Base-by-base conservation (phyloP, 2,888 invertebrate species). In the Lypha dubia region DNA sequence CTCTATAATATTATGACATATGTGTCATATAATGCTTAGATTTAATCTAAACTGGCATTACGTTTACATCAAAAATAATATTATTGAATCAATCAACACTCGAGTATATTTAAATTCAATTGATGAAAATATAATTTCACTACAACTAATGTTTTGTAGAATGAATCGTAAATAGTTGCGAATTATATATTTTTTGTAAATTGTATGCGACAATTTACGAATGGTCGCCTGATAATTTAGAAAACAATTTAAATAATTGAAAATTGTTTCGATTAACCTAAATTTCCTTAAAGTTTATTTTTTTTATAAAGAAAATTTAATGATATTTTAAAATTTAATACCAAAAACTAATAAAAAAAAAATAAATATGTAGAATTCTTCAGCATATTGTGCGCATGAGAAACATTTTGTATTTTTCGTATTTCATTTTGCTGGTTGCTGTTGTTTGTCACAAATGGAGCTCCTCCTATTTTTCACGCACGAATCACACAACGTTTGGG, bases 401-500 rank as follows among this genome's bases (percentile, higher is more conserved):
- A 85, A 83, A 71, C 24, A 70, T 58, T 11, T 74, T 62, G 9
- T 56, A 8, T 6, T 63, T 49, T 38, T 62, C 28, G 38, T 68
- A 32, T 28, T 83, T 70, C 1, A 35, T 51, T 53, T 67, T 65
- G 38, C 41, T 58, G 71, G 24, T 73, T 38, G 24, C 67, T 38
- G 68, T 70, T 83, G 79, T 83, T 75, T 76, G 74, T 81, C 75
- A n/a, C n/a, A 38, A 67, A 67, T 63, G 86, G 89, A 87, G 90
- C 90, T 90, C 90, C 90, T 90, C 90, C 90, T 90, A 90, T 89
- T 90, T 90, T 89, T 87, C 87, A 86, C 89, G 88, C 90, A 88
- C 90, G 90, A 90, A 90, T 90, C 89, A 89, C 88, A 85, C 60
- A 84, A 84, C 84, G 84, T 81, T 84, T 79, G 81, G 81, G 41